A percentile compares a stretch with the other conserved stretches of the same genome.
These are phyloP conservation scores for Ctenoplectra terminalis DNA, from an alignment of 1,140 invertebrate species.

Conservation along the genomic window DNA sequence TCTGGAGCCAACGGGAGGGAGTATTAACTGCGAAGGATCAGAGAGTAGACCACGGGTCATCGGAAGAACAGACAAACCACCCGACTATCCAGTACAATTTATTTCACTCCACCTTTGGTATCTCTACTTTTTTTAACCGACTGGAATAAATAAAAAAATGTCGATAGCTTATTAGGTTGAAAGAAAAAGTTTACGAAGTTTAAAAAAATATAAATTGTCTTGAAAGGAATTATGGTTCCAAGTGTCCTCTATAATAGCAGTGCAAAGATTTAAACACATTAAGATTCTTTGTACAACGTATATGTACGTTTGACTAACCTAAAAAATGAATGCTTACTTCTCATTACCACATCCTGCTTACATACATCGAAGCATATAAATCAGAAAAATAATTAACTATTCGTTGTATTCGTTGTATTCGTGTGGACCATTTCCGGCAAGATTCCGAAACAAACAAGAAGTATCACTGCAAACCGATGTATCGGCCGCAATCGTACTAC, in stretches of 20 bases:
- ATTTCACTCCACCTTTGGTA: not conserved
- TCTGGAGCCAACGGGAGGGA: conserved; percentile 30
- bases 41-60: conserved; percentile 41
- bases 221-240: no score
- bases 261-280: not conserved
- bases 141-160: not conserved
- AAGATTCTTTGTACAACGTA: not conserved
- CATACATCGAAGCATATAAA: not conserved
- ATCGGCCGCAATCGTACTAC: not conserved
- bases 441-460: not conserved
- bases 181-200: no score
- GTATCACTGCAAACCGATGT: not conserved
- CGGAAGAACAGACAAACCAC: conserved; percentile 3
- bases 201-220: not conserved
- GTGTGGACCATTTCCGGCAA: not conserved
- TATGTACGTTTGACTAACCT: not conserved
- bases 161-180: not conserved
- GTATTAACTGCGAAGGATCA: conserved; percentile 39
- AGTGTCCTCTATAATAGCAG: not conserved
- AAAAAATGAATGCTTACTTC: not conserved
- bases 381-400: not conserved
- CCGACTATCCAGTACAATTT: not conserved
- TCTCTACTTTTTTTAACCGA: not conserved
- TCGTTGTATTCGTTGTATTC: no score
- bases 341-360: not conserved